These are phyloP conservation scores for Sceliomorpha sp. DNA, from an alignment of 2,888 invertebrate genomes.

Conservation along the genomic window DNA sequence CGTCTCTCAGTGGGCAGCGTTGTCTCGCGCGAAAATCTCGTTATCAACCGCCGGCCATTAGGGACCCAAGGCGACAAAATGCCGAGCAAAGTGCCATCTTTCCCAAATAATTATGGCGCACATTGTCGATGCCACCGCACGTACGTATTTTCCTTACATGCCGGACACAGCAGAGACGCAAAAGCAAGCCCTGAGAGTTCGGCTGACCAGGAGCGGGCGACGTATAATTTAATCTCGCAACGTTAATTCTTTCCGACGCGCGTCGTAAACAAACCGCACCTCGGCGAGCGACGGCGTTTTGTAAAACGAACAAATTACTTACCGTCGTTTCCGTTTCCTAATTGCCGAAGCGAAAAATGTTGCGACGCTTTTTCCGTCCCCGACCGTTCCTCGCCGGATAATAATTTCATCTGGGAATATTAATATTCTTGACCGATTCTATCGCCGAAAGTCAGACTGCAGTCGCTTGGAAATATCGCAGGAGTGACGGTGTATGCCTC, in stretches of 20 bases:
- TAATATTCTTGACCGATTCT: too few species aligned
- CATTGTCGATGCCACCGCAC: slow-evolving; percentile 70
- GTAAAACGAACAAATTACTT: slow-evolving; percentile 28
- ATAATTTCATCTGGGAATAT: too few species aligned
- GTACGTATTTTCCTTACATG: slow-evolving; percentile 66
- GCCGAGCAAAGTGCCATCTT: slow-evolving; percentile 80
- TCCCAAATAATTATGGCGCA: slow-evolving; percentile 77
- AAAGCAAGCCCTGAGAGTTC: slow-evolving; percentile 40
- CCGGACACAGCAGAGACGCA: slow-evolving; percentile 47
- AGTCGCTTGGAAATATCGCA: slow-evolving; percentile 71
- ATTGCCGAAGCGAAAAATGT: too few species aligned
- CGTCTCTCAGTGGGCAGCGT: slow-evolving; percentile 77
- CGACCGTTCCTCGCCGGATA: too few species aligned
- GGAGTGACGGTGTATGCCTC: slow-evolving; percentile 74
- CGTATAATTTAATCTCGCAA: slow-evolving; percentile 59
- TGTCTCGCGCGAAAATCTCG: slow-evolving; percentile 77
- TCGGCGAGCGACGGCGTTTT: slow-evolving; percentile 32
- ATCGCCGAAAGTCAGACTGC: slow-evolving; percentile 23
- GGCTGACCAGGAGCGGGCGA: slow-evolving; percentile 39
- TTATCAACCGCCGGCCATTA: slow-evolving; percentile 80
- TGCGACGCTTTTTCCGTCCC: too few species aligned
- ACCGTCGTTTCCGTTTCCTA: too few species aligned
- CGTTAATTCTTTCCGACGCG: slow-evolving; percentile 62
- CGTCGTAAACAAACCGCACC: slow-evolving; percentile 45
- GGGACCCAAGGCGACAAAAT: slow-evolving; percentile 79